Evolutionary conservation across 2,113 vertebrate genomes (phyloP).

Genomic region (Catharus fuscescens): DNA sequence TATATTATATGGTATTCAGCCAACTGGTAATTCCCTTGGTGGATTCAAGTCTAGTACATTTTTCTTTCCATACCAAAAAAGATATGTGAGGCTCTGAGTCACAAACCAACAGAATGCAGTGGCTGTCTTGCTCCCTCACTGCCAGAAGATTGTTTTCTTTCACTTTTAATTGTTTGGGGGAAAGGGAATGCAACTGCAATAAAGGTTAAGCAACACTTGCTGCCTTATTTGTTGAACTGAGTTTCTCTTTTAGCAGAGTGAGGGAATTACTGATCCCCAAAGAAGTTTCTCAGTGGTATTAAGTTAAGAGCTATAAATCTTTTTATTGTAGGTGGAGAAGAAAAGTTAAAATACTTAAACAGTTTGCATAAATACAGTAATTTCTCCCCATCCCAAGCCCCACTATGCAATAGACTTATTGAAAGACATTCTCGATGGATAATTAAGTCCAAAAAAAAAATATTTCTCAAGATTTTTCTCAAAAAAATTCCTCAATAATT

Average conservation of each 20-base stretch:
- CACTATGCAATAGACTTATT: background rate
- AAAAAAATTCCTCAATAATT: background rate
- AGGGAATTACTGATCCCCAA: background rate
- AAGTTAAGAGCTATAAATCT: background rate
- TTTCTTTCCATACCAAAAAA: background rate
- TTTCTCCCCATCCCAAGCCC: background rate
- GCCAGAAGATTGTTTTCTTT: background rate
- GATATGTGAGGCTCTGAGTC: background rate
- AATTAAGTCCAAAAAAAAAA: background rate
- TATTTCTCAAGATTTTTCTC: background rate
- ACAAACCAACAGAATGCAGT: background rate
- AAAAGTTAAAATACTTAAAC: background rate
- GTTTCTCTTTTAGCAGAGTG: background rate
- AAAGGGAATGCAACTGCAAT: constrained; percentile 12
- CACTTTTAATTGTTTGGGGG: constrained; percentile 16
- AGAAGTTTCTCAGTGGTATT: background rate
- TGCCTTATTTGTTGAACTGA: background rate
- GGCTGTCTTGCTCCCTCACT: background rate
- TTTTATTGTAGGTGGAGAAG: background rate
- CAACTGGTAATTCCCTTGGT: background rate
- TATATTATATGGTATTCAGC: background rate
- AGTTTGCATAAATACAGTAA: background rate
- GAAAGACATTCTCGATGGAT: background rate
- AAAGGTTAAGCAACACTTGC: constrained; percentile 2
- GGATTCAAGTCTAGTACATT: background rate